Conservation (phyloP, 2,888 invertebrate species). For the Drosophila imparisetae region DNA sequence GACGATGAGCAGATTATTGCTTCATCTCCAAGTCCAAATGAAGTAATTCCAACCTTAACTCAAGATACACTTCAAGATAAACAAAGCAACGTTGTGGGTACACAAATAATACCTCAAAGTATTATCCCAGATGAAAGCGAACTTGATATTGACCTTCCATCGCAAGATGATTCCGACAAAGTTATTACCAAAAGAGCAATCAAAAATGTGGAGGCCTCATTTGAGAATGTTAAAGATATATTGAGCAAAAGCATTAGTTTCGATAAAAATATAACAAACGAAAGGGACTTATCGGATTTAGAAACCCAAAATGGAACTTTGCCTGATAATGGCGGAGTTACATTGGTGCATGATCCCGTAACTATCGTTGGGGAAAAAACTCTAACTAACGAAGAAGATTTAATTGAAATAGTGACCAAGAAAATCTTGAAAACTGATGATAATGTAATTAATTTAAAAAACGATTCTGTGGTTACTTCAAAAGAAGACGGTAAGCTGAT, state of each 20-base stretch:
- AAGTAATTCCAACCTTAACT: neutral
- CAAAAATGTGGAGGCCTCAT: neutral
- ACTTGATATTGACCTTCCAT: neutral
- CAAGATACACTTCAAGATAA: neutral
- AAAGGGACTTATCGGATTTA: neutral
- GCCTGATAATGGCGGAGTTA: accelerated
- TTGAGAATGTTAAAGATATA: neutral
- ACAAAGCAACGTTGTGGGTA: neutral
- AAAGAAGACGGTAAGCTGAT: too few species aligned
- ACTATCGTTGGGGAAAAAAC: neutral
- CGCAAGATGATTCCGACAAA: neutral
- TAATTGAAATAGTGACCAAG: neutral
- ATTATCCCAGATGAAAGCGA: neutral
- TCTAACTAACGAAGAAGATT: neutral
- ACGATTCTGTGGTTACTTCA: too few species aligned
- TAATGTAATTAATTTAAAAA: too few species aligned
- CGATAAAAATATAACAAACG: neutral
- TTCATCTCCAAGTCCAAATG: neutral
- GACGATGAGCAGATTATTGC: neutral
- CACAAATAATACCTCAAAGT: neutral
- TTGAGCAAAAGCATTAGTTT: neutral
- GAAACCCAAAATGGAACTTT: neutral
- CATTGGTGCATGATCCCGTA: neutral
- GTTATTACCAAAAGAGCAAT: neutral
- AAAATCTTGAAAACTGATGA: neutral